These are phyloP conservation scores for Diarsia dahlii DNA, from an alignment of 2,888 invertebrate species.

Conservation along the genomic window DNA sequence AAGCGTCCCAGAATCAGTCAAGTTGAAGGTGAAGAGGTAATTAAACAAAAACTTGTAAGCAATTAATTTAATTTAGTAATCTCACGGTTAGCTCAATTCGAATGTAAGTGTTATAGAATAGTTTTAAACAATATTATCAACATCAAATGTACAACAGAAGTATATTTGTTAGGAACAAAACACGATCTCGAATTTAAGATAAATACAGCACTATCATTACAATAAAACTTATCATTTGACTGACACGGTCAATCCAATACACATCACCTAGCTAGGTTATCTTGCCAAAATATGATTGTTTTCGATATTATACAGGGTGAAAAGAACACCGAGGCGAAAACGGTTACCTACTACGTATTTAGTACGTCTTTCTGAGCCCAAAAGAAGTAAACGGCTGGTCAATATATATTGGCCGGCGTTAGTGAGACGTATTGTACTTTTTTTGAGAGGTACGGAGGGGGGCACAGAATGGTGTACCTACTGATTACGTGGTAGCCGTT, in stretches of 20 bases:
- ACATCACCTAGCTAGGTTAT: background rate
- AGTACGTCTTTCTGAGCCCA: too few species aligned
- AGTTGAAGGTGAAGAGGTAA: constrained; percentile 49
- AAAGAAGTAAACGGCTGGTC: too few species aligned
- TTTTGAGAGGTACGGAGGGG: too few species aligned
- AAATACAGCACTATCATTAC: background rate
- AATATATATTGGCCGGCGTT: too few species aligned
- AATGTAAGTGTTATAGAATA: constrained; percentile 54
- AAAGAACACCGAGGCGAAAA: too few species aligned
- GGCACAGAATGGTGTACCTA: too few species aligned
- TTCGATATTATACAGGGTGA: background rate
- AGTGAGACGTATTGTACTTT: too few species aligned
- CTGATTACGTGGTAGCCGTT: too few species aligned
- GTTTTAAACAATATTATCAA: constrained; percentile 26
- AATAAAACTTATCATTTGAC: background rate
- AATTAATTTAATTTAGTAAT: constrained; percentile 61
- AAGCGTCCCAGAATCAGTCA: constrained; percentile 60
- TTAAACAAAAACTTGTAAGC: constrained; percentile 58
- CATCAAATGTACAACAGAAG: constrained; percentile 12
- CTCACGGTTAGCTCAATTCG: constrained; percentile 63
- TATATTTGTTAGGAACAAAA: constrained; percentile 40
- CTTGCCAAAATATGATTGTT: background rate
- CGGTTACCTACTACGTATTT: too few species aligned
- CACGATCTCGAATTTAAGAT: constrained; percentile 34
- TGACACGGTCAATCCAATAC: background rate